phyloP scores from a whole-genome alignment of 2,888 invertebrate genomes.

The Lepidonotus clava region DNA sequence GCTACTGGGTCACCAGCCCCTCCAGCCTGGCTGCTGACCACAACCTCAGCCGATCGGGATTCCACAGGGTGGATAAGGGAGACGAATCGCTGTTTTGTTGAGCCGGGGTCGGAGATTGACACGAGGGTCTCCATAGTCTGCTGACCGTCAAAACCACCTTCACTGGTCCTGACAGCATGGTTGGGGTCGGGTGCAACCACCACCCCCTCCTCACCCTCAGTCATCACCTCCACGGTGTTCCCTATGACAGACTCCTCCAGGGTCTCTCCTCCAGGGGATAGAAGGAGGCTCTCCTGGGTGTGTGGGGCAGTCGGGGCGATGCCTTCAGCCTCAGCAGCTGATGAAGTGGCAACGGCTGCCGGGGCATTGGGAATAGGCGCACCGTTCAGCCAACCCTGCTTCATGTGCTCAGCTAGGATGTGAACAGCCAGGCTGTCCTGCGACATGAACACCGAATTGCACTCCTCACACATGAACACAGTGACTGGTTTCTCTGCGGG shows the following conservation, averaged over 20 bases:
- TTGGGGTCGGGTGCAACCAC: background rate
- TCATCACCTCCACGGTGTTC: constrained; percentile 17
- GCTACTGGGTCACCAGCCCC: background rate
- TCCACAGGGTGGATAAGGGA: constrained; percentile 50
- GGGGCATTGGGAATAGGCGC: background rate
- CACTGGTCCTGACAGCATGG: background rate
- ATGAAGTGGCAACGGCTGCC: background rate
- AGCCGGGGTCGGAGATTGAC: constrained; percentile 35
- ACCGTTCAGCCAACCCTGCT: constrained; percentile 44
- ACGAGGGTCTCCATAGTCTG: constrained; percentile 55
- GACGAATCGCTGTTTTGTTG: constrained; percentile 37
- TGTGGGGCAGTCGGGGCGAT: background rate
- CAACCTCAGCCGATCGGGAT: background rate
- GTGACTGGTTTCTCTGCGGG: constrained; percentile 33
- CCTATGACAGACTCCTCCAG: constrained; percentile 20
- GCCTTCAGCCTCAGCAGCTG: background rate
- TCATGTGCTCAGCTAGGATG: constrained; percentile 65
- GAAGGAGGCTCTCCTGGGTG: background rate
- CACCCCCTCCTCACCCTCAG: background rate
- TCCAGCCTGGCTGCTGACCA: background rate
- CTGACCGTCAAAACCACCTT: constrained; percentile 1
- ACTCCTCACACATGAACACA: constrained; percentile 63
- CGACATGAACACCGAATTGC: constrained; percentile 62
- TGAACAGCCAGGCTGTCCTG: constrained; percentile 64
- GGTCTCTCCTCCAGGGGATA: background rate